Evolutionary conservation across 2,888 invertebrate genomes (phyloP), one percentile per base, ranked within the genome.

Genomic region (Mellilla xanthometata): DNA sequence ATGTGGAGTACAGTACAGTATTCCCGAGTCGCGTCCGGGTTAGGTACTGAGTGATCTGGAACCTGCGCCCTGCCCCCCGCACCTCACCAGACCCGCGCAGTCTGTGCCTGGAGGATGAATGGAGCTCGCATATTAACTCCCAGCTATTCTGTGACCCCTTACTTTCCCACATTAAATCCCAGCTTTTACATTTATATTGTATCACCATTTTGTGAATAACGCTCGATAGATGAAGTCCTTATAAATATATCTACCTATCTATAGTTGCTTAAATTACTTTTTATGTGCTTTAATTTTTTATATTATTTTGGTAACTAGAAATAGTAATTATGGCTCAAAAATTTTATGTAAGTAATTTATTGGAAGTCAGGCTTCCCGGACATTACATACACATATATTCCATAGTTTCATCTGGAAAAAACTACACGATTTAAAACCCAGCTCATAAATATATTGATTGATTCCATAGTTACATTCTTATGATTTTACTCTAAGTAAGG

Each of bases 21-120:
- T 55, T 36, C 28, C 51, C 62, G 54, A 50, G 53, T 55, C 68
- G 68, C 53, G 62, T 64, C 62, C 68, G 65, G 64, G 71, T 62
- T 66, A 70, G 72, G 71, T 70, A 80, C 79, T 82, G 76, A 78
- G 69, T 63, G 68, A 72, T 76, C 76, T 74, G 73, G 71, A 68
- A 65, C 69, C 70, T 65, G 57, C 53, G 51, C 46, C 60, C 58
- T 56, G 60, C 54, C 52, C 50, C 62, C 49, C 62, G 57, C 56
- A 38, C 58, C 51, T 38, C 41, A n/a, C 43, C 44, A 65, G 59
- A 56, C 72, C 78, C 85, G 81, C 85, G 81, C 85, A 72, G 76
- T 77, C 80, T 81, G 78, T 73, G 72, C 67, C 64, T 71, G 63
- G 58, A 64, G 65, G 75, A 89, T 89, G 88, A 89, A 89, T 89